These are phyloP conservation scores for Momotus momota DNA, from an alignment of 2,797 vertebrate species.

Conservation along the genomic window DNA sequence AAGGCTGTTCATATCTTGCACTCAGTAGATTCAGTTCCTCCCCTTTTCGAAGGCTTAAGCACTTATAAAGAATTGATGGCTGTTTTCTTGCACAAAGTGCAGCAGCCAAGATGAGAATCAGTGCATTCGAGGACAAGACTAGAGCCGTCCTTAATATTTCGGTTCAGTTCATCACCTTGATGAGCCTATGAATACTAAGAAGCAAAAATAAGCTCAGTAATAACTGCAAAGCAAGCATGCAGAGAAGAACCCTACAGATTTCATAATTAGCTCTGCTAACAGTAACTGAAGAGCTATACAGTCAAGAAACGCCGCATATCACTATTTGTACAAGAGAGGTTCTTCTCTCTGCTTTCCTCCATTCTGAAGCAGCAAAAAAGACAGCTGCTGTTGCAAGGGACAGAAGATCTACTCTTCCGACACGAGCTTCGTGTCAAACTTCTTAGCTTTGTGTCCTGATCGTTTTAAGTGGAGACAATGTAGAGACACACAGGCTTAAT, in stretches of 20 bases:
- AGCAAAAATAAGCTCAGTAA: slow-evolving; percentile 32
- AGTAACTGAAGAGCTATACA: not conserved
- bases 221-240: slow-evolving; percentile 21
- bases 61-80: not conserved
- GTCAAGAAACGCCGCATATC: not conserved
- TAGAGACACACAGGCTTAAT: not conserved
- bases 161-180: slow-evolving; percentile 8
- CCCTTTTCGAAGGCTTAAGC: not conserved
- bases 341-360: not conserved
- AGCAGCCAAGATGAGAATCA: slow-evolving; percentile 9
- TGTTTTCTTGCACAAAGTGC: not conserved
- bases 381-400: not conserved
- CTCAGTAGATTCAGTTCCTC: not conserved
- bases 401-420: slow-evolving; percentile 14
- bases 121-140: not conserved
- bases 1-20: not conserved
- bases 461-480: not conserved
- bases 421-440: rapidly evolving
- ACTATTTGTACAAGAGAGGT: not conserved
- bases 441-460: not conserved
- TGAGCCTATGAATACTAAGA: not conserved
- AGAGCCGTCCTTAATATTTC: slow-evolving; percentile 19
- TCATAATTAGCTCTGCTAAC: slow-evolving; percentile 15
- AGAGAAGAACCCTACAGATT: not conserved
- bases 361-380: not conserved